Evolutionary conservation across 2,113 vertebrate genomes (phyloP), one percentile per base, ranked within the genome.

Genomic region (Brachionichthys hirsutus): DNA sequence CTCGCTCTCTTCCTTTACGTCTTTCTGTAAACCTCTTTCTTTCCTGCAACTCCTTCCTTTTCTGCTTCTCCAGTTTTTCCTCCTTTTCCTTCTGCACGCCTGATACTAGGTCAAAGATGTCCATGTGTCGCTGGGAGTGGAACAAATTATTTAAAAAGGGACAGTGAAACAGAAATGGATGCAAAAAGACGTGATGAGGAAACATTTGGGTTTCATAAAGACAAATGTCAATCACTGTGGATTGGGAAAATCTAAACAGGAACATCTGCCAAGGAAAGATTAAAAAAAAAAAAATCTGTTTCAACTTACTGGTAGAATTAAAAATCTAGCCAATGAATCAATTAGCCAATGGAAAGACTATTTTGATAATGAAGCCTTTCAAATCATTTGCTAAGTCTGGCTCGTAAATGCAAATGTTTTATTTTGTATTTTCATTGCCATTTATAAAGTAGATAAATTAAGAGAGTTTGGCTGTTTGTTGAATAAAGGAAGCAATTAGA

Each of bases 61-160:
- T 90, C 43, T 85, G 89, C 65, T 92, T 89, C 63, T 88, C 83
- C 90, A 92, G 88, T 52, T 84, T 92, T 70, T 89, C 90, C 75
- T 92, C 89, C 87, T 91, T 89, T 16, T 87, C 83, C 75, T 73
- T 84, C 59, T 91, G 90, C 57, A 91, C 89, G 60, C 82, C 87
- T 77, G 91, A 92, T 1, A 93, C 89, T 88, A 92, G 87, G 82
- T 91, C 89, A 87, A 91, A 93, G 81, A 92, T 89, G 88, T 93
- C 91, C 88, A 51, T 70, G 61, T 89, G 90, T 11, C 0, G 88
- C 91, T 93, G 80, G 77, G 63, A 69, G 82, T 70, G 69, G 77
- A 83, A 88, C 82, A 78, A 51, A 69, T 77, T 10, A 70, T 35
- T 75, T 34, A 16, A 56, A 51, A n/a, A n/a, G n/a, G 48, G 34